Evolutionary conservation across 1,140 invertebrate species (phyloP).

Genomic region (Colletes latitarsis): DNA sequence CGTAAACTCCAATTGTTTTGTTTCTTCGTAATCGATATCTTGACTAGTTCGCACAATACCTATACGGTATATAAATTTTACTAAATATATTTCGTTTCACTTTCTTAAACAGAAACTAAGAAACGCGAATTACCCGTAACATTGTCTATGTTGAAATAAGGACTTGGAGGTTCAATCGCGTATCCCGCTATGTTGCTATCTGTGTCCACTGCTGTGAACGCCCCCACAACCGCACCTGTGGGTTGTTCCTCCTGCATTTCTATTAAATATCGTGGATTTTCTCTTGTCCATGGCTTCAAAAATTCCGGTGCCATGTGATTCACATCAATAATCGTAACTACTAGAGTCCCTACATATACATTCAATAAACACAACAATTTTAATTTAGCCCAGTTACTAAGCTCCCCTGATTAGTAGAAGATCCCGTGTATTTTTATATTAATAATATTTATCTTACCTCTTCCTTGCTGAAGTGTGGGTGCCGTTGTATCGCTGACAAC

Average conservation of each 20-base stretch:
- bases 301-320: slow-evolving; percentile 87
- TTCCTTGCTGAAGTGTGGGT: slow-evolving; percentile 88
- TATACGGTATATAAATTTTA: slow-evolving; percentile 56
- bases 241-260: slow-evolving; percentile 93
- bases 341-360: slow-evolving; percentile 84
- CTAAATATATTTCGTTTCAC: background rate
- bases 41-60: slow-evolving; percentile 90
- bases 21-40: slow-evolving; percentile 91
- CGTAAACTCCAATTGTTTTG: slow-evolving; percentile 88
- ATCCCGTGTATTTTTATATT: too few species aligned
- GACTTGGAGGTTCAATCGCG: slow-evolving; percentile 85
- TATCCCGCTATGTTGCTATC: slow-evolving; percentile 92
- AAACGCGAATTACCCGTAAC: slow-evolving; percentile 82
- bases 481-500: slow-evolving; percentile 91
- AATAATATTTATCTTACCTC: slow-evolving; percentile 80
- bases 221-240: slow-evolving; percentile 89
- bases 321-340: slow-evolving; percentile 93
- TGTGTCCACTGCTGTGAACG: slow-evolving; percentile 90
- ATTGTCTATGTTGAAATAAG: slow-evolving; percentile 90
- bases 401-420: too few species aligned
- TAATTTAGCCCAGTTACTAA: too few species aligned
- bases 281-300: slow-evolving; percentile 87
- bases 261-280: slow-evolving; percentile 85
- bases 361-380: too few species aligned
- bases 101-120: background rate